These are phyloP conservation scores for Tipula lateralis DNA, from an alignment of 2,888 invertebrate species.

Conservation along the genomic window DNA sequence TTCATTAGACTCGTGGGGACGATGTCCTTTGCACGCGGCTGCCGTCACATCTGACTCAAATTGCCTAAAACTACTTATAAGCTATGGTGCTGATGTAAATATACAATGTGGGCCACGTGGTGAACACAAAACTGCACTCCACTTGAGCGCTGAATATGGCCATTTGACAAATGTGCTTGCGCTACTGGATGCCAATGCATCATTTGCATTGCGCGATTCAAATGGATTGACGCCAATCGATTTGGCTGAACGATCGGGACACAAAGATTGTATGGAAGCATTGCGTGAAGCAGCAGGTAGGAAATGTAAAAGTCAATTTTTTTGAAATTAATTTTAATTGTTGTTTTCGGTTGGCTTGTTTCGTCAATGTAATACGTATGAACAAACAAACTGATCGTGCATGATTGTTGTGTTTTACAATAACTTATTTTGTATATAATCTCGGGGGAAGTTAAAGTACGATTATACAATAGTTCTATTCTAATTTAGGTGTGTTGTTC, in stretches of 20 bases:
- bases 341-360: neutral
- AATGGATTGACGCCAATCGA: constrained; percentile 68
- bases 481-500: neutral
- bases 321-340: neutral
- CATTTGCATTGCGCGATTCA: constrained; percentile 58
- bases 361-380: neutral
- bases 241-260: constrained; percentile 64
- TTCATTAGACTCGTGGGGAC: constrained; percentile 67
- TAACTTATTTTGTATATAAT: neutral
- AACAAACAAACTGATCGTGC: constrained; percentile 20
- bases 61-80: constrained; percentile 67
- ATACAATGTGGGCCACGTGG: constrained; percentile 63
- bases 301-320: constrained; percentile 36
- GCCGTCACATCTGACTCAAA: constrained; percentile 71
- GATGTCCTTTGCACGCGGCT: constrained; percentile 77
- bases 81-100: constrained; percentile 66
- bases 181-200: constrained; percentile 64
- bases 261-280: constrained; percentile 59
- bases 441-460: neutral
- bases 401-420: neutral
- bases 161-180: constrained; percentile 64
- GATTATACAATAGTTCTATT: neutral
- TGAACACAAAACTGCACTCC: constrained; percentile 71
- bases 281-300: constrained; percentile 63
- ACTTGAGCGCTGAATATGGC: constrained; percentile 76